phyloP scores from a whole-genome alignment of 2,113 vertebrate species.

The Manacus vitellinus region DNA sequence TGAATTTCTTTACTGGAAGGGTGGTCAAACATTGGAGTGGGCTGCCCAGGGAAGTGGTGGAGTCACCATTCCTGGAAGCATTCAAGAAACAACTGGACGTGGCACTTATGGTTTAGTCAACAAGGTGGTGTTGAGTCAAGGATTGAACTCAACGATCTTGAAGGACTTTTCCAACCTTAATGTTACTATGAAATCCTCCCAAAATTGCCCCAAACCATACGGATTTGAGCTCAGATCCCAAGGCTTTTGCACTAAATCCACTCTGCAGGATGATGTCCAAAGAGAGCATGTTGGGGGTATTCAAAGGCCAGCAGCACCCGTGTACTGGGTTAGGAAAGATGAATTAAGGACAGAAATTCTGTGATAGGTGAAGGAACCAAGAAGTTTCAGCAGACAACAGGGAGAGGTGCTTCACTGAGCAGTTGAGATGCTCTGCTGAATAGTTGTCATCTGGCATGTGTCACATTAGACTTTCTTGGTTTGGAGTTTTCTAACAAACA shows the following conservation, averaged over 20 bases:
- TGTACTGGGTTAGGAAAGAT: neutral
- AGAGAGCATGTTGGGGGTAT: neutral
- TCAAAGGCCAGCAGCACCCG: neutral
- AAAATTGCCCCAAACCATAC: neutral
- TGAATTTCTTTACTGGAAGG: neutral
- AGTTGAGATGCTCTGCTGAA: neutral
- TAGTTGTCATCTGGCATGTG: accelerated
- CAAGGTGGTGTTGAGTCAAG: neutral
- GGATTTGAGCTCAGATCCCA: neutral
- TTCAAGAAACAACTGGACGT: neutral
- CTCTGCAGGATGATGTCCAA: neutral
- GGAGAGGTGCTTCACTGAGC: neutral
- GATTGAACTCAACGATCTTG: neutral
- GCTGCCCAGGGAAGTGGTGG: neutral
- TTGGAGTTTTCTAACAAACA: neutral
- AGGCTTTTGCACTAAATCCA: neutral
- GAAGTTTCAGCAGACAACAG: neutral
- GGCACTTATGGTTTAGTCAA: neutral
- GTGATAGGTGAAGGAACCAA: neutral
- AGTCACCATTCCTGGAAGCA: neutral
- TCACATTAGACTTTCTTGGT: no score
- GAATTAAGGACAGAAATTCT: neutral
- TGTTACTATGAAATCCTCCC: neutral
- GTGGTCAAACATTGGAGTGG: neutral
- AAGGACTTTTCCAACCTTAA: neutral